Percentiles rank a stretch among this genome's conserved stretches.
Evolutionary conservation across 2,113 vertebrate genomes (phyloP).

Genomic region (Cacatua alba): DNA sequence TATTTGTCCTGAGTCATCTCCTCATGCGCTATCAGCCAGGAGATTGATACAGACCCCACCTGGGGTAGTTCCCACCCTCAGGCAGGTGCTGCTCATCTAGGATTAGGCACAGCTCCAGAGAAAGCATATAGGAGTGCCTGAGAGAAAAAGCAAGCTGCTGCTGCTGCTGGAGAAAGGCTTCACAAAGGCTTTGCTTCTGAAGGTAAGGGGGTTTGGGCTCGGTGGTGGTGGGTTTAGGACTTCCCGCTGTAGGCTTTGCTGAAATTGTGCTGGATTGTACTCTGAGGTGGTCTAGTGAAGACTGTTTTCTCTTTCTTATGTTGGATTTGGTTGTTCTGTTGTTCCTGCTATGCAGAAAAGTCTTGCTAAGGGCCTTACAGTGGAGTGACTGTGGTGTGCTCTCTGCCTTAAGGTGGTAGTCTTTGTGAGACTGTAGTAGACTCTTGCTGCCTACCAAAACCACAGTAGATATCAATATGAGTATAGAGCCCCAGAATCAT

Average conservation of each 20-base stretch:
- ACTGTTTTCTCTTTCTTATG: not conserved
- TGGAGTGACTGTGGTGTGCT: not conserved
- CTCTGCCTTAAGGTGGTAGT: not conserved
- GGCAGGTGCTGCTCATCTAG: not conserved
- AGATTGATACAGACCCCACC: not conserved
- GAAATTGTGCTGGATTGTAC: not conserved
- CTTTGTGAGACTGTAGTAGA: not conserved
- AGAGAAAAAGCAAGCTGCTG: not conserved
- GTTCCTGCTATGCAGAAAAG: not conserved
- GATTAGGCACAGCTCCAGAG: not conserved
- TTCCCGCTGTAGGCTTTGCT: not conserved
- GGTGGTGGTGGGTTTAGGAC: rapidly evolving
- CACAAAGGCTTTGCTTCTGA: rapidly evolving
- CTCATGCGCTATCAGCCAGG: not conserved
- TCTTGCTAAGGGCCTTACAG: not conserved
- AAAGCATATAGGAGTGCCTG: not conserved
- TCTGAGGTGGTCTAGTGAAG: not conserved
- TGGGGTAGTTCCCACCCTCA: not conserved
- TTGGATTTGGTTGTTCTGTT: not conserved
- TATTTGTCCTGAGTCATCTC: rapidly evolving
- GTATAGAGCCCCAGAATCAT: rapidly evolving
- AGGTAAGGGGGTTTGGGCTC: not conserved
- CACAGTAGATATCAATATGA: not conserved
- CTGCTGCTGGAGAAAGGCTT: not conserved
- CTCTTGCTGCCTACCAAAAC: not conserved